Evolutionary conservation across 2,888 invertebrate species (phyloP).

Genomic region (Ochropleura leucogaster): DNA sequence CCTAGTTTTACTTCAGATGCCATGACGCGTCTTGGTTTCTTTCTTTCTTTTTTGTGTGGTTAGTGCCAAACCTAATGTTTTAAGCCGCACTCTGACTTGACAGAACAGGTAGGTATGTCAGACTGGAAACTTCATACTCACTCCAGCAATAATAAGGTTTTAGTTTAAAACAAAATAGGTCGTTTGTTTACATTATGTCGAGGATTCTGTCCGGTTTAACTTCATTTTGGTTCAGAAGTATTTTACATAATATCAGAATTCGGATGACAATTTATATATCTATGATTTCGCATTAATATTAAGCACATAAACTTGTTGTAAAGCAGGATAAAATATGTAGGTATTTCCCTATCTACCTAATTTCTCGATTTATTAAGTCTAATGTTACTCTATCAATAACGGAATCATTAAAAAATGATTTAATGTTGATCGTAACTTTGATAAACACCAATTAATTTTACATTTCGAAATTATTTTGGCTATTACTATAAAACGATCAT

Average conservation of each 20-base stretch:
- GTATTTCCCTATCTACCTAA: background rate
- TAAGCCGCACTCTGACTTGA: too few relatives aligned
- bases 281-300: background rate
- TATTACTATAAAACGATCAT: background rate
- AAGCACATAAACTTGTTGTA: background rate
- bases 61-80: too few relatives aligned
- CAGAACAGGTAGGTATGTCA: background rate
- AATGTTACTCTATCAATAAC: background rate
- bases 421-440: constrained; percentile 35
- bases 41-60: too few relatives aligned
- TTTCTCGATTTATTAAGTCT: constrained; percentile 2
- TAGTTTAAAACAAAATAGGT: background rate
- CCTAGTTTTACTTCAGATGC: too few relatives aligned
- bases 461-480: constrained; percentile 15
- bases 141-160: background rate
- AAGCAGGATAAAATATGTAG: background rate
- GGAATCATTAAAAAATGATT: constrained; percentile 29
- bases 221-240: background rate
- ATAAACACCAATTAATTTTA: constrained; percentile 7
- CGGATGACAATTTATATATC: background rate
- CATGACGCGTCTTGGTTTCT: too few relatives aligned
- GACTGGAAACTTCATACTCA: background rate
- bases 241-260: constrained; percentile 26
- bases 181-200: background rate
- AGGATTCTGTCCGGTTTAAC: background rate